Conservation (phyloP, 2,888 invertebrate species). For the Liodrosophila aerea region DNA sequence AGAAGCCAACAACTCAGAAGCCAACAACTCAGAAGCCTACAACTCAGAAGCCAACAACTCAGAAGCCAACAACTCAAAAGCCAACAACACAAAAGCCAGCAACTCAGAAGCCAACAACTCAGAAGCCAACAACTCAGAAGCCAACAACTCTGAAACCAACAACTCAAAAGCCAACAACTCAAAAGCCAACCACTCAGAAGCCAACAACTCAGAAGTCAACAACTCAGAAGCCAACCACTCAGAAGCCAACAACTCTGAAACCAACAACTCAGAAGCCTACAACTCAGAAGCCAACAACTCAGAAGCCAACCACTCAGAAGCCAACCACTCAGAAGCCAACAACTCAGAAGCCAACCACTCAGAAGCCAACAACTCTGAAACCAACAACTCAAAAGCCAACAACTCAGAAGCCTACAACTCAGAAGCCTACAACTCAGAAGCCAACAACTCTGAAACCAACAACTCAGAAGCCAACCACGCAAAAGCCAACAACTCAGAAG, state of each 20-base stretch:
- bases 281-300: background rate
- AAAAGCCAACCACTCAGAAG: conserved; percentile 1
- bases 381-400: conserved; percentile 1
- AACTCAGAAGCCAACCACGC: background rate
- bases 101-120: background rate
- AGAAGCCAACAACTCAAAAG: background rate
- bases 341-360: background rate
- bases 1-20: background rate
- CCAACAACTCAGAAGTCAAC: background rate
- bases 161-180: conserved; percentile 3
- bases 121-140: background rate
- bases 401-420: background rate
- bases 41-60: background rate
- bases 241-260: background rate
- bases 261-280: background rate
- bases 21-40: background rate
- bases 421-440: background rate
- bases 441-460: conserved; percentile 1
- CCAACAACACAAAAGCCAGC: background rate
- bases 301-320: conserved; percentile 1
- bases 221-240: background rate
- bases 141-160: conserved; percentile 17
- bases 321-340: background rate
- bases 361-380: background rate
- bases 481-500: background rate